Base-by-base conservation (phyloP, 2,888 invertebrate species). In the Schizotus pectinicornis region DNA sequence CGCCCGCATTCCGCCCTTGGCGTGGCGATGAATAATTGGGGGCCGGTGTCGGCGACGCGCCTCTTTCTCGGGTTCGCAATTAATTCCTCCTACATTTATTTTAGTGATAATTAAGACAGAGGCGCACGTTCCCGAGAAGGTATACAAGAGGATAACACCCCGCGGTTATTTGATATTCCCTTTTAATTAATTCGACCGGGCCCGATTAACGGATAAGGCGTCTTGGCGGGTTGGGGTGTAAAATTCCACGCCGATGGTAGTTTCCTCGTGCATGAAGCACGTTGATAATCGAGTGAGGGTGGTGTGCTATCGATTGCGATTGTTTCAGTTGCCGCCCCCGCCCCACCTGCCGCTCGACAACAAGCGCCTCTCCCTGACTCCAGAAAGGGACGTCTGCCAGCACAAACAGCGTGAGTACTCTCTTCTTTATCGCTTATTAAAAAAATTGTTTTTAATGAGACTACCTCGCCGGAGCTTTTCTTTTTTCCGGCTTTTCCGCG, bases 341-440 rank as follows among this genome's bases (percentile, higher is more conserved):
- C 88, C 89, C 6, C 88, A 88, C 80, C 86, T 89, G 75, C 88
- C 89, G 75, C 80, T 89, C 68, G 86, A 88, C 70, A 87, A 89
- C 45, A 88, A 88, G 81, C 69, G 69, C 45, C 67, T 73, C 51
- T 68, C 73, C 33, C 63, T 74, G 50, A 73, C 71, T 35, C 63
- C 68, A 85, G 47, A 60, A 45, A 56, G 42, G 7, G 52, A 52
- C 33, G 35, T 35, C 52, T 53, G n/a, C 51, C 33, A 51, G 12
- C 46, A 52, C 38, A 22, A 53, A 33, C 36, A 41, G 5, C 11
- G 31, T 14, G 35, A 33, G 36, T 9, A 47, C 7, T n/a, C 35
- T n/a, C 9, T 3, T 11, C 35, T 35, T 35, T 35, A 35, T 9
- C 11, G 9, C 35, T 35, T 35, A 35, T 35, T 35, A 9, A 11